phyloP scores from a whole-genome alignment of 1,140 invertebrate species.

The Pseudomyrmex gracilis region DNA sequence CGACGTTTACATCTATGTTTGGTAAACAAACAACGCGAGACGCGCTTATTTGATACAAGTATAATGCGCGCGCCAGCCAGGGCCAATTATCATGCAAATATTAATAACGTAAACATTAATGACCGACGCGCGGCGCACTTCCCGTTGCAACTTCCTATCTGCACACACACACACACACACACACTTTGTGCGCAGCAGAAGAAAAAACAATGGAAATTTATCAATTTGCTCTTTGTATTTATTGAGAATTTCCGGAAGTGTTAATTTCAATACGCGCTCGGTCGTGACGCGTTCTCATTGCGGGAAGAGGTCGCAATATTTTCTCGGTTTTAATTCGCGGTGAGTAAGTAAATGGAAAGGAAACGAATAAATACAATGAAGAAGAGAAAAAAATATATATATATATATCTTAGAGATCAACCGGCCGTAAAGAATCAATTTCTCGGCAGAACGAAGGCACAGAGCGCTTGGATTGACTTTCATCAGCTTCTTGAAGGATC shows the following conservation, averaged over 20 bases:
- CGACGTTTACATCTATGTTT: not conserved
- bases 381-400: not conserved
- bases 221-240: not conserved
- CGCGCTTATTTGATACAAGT: slow-evolving; percentile 17
- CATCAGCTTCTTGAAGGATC: slow-evolving; percentile 46
- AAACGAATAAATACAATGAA: not conserved
- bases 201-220: slow-evolving; percentile 21
- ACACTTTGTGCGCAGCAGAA: not conserved
- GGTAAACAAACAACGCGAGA: slow-evolving; percentile 29
- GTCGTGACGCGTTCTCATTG: too few species aligned
- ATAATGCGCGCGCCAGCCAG: not conserved
- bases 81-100: slow-evolving; percentile 49
- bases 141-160: too few species aligned
- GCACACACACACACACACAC: too few species aligned
- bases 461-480: slow-evolving; percentile 63
- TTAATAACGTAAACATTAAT: slow-evolving; percentile 48
- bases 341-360: not conserved
- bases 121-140: not conserved
- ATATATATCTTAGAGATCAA: not conserved
- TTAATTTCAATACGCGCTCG: not conserved
- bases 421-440: slow-evolving; percentile 16
- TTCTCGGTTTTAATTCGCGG: not conserved
- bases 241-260: not conserved
- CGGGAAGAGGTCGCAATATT: not conserved
- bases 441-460: not conserved